These are phyloP conservation scores for Acholoe squamosa DNA, from an alignment of 2,888 invertebrate genomes.

Conservation along the genomic window DNA sequence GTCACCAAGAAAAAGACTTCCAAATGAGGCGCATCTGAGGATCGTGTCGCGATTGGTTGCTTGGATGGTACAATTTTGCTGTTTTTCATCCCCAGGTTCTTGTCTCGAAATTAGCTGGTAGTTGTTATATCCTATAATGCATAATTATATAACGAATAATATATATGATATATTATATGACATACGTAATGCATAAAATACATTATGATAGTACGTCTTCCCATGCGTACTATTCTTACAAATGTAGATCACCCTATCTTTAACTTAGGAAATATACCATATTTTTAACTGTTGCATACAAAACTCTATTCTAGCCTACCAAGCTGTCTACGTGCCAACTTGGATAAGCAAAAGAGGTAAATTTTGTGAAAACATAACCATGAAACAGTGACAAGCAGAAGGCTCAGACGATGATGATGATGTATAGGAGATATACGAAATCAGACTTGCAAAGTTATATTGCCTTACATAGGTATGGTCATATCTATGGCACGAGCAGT, in stretches of 20 bases:
- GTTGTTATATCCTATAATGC: conserved; percentile 21
- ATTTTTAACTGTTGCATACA: conserved; percentile 10
- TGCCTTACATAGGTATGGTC: not conserved
- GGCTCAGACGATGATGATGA: no score
- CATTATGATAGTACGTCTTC: conserved; percentile 21
- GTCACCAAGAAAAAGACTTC: not conserved
- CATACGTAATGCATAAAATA: not conserved
- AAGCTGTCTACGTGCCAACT: no score
- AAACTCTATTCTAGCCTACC: not conserved
- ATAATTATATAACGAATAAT: conserved; percentile 23
- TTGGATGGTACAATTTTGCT: not conserved
- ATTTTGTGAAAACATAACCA: no score
- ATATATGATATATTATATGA: conserved; percentile 28
- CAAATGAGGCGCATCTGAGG: not conserved
- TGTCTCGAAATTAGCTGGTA: conserved; percentile 18
- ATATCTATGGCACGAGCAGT: not conserved
- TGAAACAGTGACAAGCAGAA: no score
- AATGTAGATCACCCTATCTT: conserved; percentile 22
- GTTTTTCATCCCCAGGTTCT: conserved; percentile 30
- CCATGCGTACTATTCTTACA: conserved; percentile 31
- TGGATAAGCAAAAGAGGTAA: no score
- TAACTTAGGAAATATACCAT: conserved; percentile 3
- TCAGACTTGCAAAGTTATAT: not conserved
- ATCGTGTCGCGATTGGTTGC: not conserved
- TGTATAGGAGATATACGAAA: no score